Percentiles rank a stretch among this genome's conserved stretches.
Evolutionary conservation across 2,797 vertebrate species (phyloP).

Genomic region (Notolabrus celidotus): DNA sequence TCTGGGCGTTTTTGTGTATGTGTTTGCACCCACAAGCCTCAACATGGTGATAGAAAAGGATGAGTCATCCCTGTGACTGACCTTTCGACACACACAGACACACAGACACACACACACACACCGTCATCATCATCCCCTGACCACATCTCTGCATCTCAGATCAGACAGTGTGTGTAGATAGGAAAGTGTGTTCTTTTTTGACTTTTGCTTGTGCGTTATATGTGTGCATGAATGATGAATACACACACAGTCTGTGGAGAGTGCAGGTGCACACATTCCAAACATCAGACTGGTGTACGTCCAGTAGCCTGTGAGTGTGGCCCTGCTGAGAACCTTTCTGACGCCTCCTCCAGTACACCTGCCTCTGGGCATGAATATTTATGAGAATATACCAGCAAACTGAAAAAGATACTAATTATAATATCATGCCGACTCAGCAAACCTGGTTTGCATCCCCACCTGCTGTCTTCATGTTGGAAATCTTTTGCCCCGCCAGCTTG

Average conservation of each 20-base stretch:
- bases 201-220: background rate
- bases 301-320: constrained; percentile 40
- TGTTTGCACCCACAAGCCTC: constrained; percentile 22
- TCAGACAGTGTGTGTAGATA: background rate
- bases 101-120: constrained; percentile 1
- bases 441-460: constrained; percentile 58
- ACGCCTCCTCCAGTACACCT: constrained; percentile 60
- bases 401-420: constrained; percentile 68
- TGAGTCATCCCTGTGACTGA: constrained; percentile 44
- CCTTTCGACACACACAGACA: constrained; percentile 29
- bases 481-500: constrained; percentile 40
- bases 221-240: constrained; percentile 15
- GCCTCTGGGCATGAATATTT: constrained; percentile 72
- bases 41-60: constrained; percentile 13
- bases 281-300: constrained; percentile 35
- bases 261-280: constrained; percentile 23
- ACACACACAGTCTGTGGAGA: background rate
- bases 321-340: constrained; percentile 54
- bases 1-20: constrained; percentile 8
- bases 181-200: constrained; percentile 7
- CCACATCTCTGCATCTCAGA: constrained; percentile 12
- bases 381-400: constrained; percentile 55
- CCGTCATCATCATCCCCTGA: constrained; percentile 20
- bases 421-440: constrained; percentile 70
- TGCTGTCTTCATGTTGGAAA: constrained; percentile 55